Conservation (phyloP, 2,113 vertebrate species). For the Trichomycterus rosablanca region DNA sequence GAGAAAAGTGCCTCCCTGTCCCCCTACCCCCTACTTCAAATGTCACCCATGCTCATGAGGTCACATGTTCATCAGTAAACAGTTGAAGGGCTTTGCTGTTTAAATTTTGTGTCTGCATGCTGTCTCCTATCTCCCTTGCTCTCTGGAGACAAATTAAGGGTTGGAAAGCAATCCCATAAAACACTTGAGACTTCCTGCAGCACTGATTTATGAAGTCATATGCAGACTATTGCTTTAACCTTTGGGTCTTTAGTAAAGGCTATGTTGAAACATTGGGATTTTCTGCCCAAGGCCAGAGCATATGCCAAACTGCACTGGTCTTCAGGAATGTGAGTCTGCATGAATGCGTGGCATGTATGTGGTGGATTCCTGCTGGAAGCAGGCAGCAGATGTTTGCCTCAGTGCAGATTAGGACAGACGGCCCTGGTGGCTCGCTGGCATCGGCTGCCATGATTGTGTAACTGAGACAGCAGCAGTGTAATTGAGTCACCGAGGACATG, state of each 20-base stretch:
- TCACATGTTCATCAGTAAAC: too few species aligned
- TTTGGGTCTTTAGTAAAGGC: not conserved
- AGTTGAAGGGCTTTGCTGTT: too few species aligned
- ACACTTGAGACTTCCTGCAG: not conserved
- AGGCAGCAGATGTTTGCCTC: constrained; percentile 36
- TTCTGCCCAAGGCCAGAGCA: not conserved
- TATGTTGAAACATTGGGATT: not conserved
- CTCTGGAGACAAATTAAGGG: constrained; percentile 5
- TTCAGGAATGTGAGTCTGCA: not conserved
- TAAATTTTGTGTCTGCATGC: too few species aligned
- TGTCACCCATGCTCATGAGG: too few species aligned
- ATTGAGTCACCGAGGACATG: constrained; percentile 35
- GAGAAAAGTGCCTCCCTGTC: too few species aligned
- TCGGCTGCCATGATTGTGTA: constrained; percentile 18
- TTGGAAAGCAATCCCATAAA: not conserved
- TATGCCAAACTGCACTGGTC: constrained; percentile 1
- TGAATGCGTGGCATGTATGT: not conserved
- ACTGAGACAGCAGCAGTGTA: constrained; percentile 11
- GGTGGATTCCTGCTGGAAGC: constrained; percentile 26
- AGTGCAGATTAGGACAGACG: constrained; percentile 32
- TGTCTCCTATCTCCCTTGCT: constrained; percentile 18
- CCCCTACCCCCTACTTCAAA: too few species aligned
- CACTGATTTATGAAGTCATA: constrained; percentile 8
- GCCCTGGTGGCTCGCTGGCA: constrained; percentile 23
- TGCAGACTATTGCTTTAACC: constrained; percentile 5